Evolutionary conservation across 2,797 vertebrate species (phyloP).

Genomic region (Centropyge bicolor): DNA sequence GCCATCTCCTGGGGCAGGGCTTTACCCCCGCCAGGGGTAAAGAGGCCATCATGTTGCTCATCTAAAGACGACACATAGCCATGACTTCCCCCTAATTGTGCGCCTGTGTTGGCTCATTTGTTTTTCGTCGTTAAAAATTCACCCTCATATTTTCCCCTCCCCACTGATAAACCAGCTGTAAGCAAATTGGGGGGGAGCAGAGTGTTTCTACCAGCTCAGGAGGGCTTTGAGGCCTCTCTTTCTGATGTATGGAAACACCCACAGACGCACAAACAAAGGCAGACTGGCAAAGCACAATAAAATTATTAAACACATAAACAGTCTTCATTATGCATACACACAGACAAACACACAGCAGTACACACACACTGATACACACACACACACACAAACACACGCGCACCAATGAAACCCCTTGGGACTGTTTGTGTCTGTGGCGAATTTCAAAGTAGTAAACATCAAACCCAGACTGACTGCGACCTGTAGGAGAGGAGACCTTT

Average conservation of each 20-base stretch:
- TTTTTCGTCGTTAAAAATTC: constrained; percentile 92
- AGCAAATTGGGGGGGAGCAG: constrained; percentile 84
- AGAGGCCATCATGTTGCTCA: constrained; percentile 94
- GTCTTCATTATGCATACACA: constrained; percentile 63
- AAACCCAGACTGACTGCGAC: constrained; percentile 82
- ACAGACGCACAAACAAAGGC: constrained; percentile 67
- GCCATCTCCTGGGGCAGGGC: constrained; percentile 89
- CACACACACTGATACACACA: constrained; percentile 23
- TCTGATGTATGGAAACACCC: constrained; percentile 76
- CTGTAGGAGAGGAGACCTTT: constrained; percentile 85
- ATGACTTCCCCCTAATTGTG: constrained; percentile 91
- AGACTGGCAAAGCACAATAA: constrained; percentile 63
- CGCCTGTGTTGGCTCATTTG: constrained; percentile 90
- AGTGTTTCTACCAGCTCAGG: constrained; percentile 81
- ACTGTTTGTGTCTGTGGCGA: constrained; percentile 86
- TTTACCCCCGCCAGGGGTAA: constrained; percentile 89
- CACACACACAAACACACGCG: constrained; percentile 41
- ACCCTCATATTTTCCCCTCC: constrained; percentile 83
- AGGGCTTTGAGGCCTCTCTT: constrained; percentile 76
- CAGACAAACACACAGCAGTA: constrained; percentile 29
- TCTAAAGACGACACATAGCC: constrained; percentile 92
- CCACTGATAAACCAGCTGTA: constrained; percentile 83
- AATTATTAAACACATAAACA: constrained; percentile 70
- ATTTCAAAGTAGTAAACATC: constrained; percentile 88
- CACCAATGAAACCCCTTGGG: constrained; percentile 61